Base-by-base conservation (phyloP, 2,113 vertebrate species). In the Boleophthalmus pectinirostris region DNA sequence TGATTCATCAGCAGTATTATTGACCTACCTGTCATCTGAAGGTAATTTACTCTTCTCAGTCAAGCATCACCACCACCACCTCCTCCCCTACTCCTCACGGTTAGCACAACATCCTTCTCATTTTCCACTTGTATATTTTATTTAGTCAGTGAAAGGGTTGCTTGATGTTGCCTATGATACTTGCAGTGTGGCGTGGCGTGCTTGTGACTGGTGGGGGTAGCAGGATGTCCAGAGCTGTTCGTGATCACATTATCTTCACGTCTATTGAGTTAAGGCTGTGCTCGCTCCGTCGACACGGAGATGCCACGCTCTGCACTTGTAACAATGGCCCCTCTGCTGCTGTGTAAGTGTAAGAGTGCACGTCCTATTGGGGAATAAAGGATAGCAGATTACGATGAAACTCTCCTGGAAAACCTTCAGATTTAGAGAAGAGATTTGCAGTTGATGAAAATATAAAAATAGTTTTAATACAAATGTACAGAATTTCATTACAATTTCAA, bases 221-320 rank as follows among this genome's bases (percentile, higher is more conserved):
- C 1, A 0, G 21, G 33, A 0, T 15, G 78, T 72, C 46, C 80
- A 61, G 65, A 73, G 57, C 75, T 64, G 74, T 66, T 73, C 46
- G 73, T 72, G 78, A 86, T 81, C 68, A 20, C 69, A 83, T 90
- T 73, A 76, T 25, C 64, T 24, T 54, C 14, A 4, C 11, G 45
- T 75, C 45, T 80, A 53, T 88, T 73, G 47, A 72, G 81, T 88
- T 85, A 79, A 33, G 57, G 51, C 46, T 25, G 15, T 51, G 47
- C 21, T 63, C 69, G 0, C 70, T 78, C 12, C 13, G 29, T 53
- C 63, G 60, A 35, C 60, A 63, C 15, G 15, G 58, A 61, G 25
- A 64, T 64, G 20, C 43, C 61, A 38, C 69, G 35, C 29, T 49
- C 63, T 6, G 20, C 38, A 74, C 56, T 64, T 35, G 9, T 43